Conservation (phyloP, 2,797 vertebrate genomes). For the Spheniscus humboldti region DNA sequence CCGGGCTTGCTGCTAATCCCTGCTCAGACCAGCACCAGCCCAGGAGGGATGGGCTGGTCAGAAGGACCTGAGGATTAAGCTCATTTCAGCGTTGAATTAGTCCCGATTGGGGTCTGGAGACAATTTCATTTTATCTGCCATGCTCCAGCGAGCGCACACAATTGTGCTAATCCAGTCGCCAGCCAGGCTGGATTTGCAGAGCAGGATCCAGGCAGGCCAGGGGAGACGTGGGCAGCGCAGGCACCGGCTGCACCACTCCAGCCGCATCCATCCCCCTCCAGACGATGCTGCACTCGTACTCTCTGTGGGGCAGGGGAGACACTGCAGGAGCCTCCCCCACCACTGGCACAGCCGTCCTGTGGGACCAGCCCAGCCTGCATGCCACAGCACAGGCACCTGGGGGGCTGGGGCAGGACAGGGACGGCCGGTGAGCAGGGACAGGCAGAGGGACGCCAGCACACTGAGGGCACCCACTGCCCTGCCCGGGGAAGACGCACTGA, state of each 20-base stretch:
- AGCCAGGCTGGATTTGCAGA: slow-evolving; percentile 35
- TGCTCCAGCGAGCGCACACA: background rate
- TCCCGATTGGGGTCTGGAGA: slow-evolving; percentile 19
- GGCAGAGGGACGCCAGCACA: background rate
- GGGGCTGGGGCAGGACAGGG: background rate
- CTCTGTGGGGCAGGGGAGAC: rapidly evolving
- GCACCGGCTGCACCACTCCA: background rate
- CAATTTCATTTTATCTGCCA: slow-evolving; percentile 40
- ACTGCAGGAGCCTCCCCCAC: background rate
- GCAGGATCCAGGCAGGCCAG: background rate
- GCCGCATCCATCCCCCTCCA: rapidly evolving
- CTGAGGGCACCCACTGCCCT: background rate
- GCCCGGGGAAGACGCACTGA: background rate
- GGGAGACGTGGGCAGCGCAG: background rate
- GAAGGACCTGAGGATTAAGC: slow-evolving; percentile 10
- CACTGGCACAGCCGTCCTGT: rapidly evolving
- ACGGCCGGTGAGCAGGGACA: background rate
- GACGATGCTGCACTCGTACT: rapidly evolving
- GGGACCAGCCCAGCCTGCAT: background rate
- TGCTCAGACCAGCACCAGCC: background rate
- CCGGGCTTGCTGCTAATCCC: background rate
- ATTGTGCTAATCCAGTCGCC: slow-evolving; percentile 13
- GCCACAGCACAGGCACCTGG: rapidly evolving
- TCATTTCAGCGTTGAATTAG: slow-evolving; percentile 19
- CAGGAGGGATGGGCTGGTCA: background rate